These are phyloP conservation scores for Drosophila neoperkinsi DNA, from an alignment of 2,888 invertebrate species.

Conservation along the genomic window DNA sequence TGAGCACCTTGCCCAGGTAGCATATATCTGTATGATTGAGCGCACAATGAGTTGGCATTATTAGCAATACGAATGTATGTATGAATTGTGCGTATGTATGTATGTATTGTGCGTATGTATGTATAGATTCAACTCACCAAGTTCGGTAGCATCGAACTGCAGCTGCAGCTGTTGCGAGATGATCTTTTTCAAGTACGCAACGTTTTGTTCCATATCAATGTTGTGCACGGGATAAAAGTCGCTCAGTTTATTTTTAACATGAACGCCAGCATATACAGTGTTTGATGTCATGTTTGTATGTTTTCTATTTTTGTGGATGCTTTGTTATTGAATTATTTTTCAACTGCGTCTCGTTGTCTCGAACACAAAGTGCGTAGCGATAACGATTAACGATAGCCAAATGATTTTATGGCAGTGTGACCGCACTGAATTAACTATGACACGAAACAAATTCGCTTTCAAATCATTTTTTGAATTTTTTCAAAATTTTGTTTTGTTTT, in stretches of 20 bases:
- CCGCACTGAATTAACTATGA: conserved; percentile 11
- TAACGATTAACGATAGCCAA: conserved; percentile 35
- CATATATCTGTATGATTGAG: conserved; percentile 86
- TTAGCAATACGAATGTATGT: conserved; percentile 2
- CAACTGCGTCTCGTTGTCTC: conserved; percentile 37
- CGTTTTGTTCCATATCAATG: conserved; percentile 87
- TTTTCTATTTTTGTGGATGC: conserved; percentile 4
- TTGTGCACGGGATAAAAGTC: conserved; percentile 87
- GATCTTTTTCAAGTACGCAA: conserved; percentile 86
- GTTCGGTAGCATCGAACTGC: conserved; percentile 85
- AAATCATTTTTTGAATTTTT: neutral
- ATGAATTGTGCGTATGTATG: neutral
- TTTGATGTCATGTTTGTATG: conserved; percentile 33
- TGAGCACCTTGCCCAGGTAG: conserved; percentile 88
- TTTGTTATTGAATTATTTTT: conserved; percentile 55
- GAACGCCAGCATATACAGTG: conserved; percentile 85
- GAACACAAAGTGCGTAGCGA: conserved; percentile 34
- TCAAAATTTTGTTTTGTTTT: conserved; percentile 17
- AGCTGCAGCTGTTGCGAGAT: conserved; percentile 86
- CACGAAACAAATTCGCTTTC: neutral
- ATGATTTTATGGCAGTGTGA: conserved; percentile 29
- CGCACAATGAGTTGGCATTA: conserved; percentile 61
- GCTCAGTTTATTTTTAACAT: conserved; percentile 86
- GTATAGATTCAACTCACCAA: conserved; percentile 86
- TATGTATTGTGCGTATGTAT: neutral